Percentiles rank a stretch among this genome's conserved stretches.
Conservation (phyloP, 2,888 invertebrate species). For the Caenorhabditis sp. region DNA sequence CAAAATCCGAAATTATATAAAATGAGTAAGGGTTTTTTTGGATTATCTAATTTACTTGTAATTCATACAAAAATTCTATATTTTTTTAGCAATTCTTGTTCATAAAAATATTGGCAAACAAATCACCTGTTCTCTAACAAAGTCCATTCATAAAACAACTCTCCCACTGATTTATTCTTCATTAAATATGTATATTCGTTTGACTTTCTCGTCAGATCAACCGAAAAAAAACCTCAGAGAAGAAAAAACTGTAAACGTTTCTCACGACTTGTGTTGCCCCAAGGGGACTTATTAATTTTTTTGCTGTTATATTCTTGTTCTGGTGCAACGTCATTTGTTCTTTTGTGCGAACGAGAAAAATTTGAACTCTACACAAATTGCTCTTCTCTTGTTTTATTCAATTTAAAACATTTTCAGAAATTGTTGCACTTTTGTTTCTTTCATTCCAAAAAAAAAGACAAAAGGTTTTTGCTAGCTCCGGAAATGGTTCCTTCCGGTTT, state of each 20-base stretch:
- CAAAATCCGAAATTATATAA: too few species aligned
- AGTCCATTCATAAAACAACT: constrained; percentile 29
- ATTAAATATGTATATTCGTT: not conserved
- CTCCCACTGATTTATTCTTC: not conserved
- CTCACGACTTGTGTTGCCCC: not conserved
- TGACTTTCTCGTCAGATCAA: not conserved
- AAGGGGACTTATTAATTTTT: constrained; percentile 26
- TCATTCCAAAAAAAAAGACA: not conserved
- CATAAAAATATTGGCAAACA: not conserved
- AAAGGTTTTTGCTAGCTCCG: not conserved
- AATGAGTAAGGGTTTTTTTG: too few species aligned
- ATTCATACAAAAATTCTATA: too few species aligned
- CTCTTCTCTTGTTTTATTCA: constrained; percentile 1
- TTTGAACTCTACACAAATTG: not conserved
- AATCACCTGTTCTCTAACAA: constrained; percentile 9
- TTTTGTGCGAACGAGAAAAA: not conserved
- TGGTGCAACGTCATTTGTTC: not conserved
- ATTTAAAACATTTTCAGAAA: not conserved
- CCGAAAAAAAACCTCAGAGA: not conserved
- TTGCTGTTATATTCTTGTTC: constrained; percentile 9
- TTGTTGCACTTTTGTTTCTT: not conserved
- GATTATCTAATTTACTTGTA: too few species aligned
- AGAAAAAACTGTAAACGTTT: not conserved
- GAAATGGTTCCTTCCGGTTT: not conserved
- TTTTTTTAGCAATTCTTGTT: too few species aligned